These are phyloP conservation scores for Anagrus nilaparvatae DNA, from an alignment of 1,140 invertebrate species.

Conservation along the genomic window DNA sequence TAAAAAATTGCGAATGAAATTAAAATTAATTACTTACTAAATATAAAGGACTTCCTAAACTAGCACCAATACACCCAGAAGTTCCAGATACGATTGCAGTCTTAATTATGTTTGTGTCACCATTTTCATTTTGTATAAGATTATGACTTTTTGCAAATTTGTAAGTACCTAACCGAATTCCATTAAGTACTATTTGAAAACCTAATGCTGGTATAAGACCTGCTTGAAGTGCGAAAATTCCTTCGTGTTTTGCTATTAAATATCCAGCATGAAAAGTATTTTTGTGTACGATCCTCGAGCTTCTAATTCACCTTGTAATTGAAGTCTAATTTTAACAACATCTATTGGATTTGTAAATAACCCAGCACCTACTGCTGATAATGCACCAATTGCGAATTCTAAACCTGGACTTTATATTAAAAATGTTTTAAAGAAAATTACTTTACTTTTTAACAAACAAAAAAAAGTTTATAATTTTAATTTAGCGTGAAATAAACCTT, in stretches of 20 bases:
- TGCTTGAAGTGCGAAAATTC: constrained; percentile 68
- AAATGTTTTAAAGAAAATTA: too few relatives aligned
- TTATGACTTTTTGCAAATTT: constrained; percentile 62
- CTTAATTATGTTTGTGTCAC: constrained; percentile 55
- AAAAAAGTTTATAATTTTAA: too few relatives aligned
- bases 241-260: constrained; percentile 53
- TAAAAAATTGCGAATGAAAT: too few relatives aligned
- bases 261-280: constrained; percentile 60
- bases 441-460: too few relatives aligned
- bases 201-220: constrained; percentile 73
- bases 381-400: constrained; percentile 52
- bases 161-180: constrained; percentile 61
- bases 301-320: constrained; percentile 81
- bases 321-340: constrained; percentile 81
- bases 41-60: constrained; percentile 72
- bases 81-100: constrained; percentile 58
- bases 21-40: constrained; percentile 50
- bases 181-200: constrained; percentile 62
- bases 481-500: too few relatives aligned
- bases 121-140: constrained; percentile 55
- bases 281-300: constrained; percentile 55
- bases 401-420: constrained; percentile 28
- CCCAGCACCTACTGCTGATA: constrained; percentile 52
- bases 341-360: constrained; percentile 68
- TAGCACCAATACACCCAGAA: constrained; percentile 63